These are phyloP conservation scores for Himalopsyche kuldschensis DNA, from an alignment of 2,888 invertebrate species.

Conservation along the genomic window DNA sequence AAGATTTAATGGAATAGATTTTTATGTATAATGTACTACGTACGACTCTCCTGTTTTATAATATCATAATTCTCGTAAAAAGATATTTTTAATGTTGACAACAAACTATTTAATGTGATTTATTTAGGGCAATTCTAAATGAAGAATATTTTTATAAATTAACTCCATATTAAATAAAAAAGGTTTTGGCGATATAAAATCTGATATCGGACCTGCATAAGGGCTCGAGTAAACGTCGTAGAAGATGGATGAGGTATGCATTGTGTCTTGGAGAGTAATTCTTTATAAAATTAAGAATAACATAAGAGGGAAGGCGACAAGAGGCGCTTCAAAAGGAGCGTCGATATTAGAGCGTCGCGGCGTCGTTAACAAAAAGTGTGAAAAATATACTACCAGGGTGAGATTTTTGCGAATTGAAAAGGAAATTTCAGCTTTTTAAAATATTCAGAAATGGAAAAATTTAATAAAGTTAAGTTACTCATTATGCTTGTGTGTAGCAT, in stretches of 20 bases:
- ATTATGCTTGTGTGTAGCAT: neutral
- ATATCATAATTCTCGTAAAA: too few relatives aligned
- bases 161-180: too few relatives aligned
- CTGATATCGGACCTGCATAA: neutral
- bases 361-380: neutral
- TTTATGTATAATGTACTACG: too few relatives aligned
- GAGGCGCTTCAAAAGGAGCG: neutral
- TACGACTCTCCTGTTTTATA: too few relatives aligned
- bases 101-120: too few relatives aligned
- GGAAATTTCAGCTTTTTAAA: neutral
- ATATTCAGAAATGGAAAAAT: neutral
- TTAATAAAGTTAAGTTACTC: neutral
- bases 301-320: neutral
- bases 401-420: neutral
- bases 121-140: too few relatives aligned
- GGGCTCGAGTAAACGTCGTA: neutral
- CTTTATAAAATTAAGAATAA: neutral
- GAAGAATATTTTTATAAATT: too few relatives aligned
- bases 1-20: too few relatives aligned
- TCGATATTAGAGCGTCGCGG: neutral
- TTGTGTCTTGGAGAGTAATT: neutral
- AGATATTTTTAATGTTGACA: too few relatives aligned
- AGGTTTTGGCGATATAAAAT: neutral
- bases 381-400: neutral
- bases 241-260: neutral